Base-by-base conservation (phyloP, 2,888 invertebrate species). In the Nyleta sp. region DNA sequence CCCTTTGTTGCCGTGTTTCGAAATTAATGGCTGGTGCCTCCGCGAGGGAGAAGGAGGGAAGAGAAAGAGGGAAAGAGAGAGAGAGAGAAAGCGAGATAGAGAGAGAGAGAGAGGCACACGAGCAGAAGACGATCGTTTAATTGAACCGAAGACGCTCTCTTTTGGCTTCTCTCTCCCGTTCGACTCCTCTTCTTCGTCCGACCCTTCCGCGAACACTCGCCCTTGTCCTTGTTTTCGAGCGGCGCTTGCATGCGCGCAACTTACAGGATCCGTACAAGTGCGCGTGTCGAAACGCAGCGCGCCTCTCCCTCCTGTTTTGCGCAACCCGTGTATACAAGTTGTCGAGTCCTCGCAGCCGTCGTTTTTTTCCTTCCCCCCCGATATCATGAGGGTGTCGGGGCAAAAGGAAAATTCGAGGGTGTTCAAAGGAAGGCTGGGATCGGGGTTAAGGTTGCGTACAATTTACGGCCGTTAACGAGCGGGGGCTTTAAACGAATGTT, bases 1-100 rank as follows among this genome's bases (percentile, higher is more conserved):
- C 83, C 85, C 88, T 88, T 89, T 88, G 89, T 89, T 88, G 86
- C 84, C 85, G 84, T 87, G 86, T 87, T 87, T 87, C 86, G 83
- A 86, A 88, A 89, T 89, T 88, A 87, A 89, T 88, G 87, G 85
- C 84, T 83, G 83, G 82, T 84, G 84, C 84, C 83, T 83, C 82
- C 71, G 70, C 80, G 24, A 68, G 46, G 70, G 80, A 78, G 75
- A 74, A n/a, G n/a, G n/a, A n/a, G n/a, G n/a, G n/a, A n/a, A n/a
- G n/a, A n/a, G n/a, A n/a, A n/a, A n/a, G n/a, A n/a, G n/a, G n/a
- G n/a, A n/a, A n/a, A n/a, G n/a, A n/a, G n/a, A n/a, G n/a, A n/a
- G n/a, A n/a, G n/a, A n/a, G n/a, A n/a, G n/a, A n/a, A n/a, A n/a
- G n/a, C n/a, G n/a, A n/a, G n/a, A n/a, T n/a, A n/a, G n/a, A n/a